These are phyloP conservation scores for Lamproptera curius DNA, from an alignment of 2,888 invertebrate genomes.

Conservation along the genomic window DNA sequence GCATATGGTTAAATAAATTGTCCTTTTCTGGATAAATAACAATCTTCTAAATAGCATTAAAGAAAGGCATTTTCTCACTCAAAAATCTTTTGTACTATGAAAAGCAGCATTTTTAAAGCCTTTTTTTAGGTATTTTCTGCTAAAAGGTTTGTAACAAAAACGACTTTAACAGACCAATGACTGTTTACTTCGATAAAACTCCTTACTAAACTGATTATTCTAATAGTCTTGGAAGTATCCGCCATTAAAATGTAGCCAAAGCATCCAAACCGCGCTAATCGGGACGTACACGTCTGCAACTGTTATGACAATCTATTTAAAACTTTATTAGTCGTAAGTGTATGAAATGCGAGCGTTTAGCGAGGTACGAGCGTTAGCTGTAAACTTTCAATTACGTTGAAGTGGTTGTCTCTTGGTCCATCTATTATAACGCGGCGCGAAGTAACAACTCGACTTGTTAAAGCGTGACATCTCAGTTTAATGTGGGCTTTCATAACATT, in stretches of 20 bases:
- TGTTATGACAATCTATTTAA: not conserved
- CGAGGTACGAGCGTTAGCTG: conserved; percentile 10
- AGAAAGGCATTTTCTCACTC: no score
- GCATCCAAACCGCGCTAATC: not conserved
- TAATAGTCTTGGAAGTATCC: no score
- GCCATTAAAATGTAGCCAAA: not conserved
- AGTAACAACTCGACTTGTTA: conserved; percentile 8
- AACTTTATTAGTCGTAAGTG: not conserved
- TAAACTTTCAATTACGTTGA: conserved; percentile 37
- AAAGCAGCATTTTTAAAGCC: no score
- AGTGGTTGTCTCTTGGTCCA: conserved; percentile 31
- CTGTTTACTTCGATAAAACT: no score
- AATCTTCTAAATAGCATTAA: no score
- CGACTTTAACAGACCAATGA: no score
- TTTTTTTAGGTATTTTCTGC: no score
- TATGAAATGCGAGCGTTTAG: not conserved
- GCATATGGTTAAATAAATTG: no score
- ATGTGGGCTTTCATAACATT: not conserved
- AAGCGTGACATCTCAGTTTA: conserved; percentile 2
- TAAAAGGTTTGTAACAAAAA: no score
- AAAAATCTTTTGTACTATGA: no score
- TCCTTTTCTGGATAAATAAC: no score
- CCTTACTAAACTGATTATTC: no score
- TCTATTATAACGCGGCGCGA: not conserved
- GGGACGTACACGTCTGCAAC: not conserved